Evolutionary conservation across 2,113 vertebrate species (phyloP).

Genomic region (Asarcornis scutulata): DNA sequence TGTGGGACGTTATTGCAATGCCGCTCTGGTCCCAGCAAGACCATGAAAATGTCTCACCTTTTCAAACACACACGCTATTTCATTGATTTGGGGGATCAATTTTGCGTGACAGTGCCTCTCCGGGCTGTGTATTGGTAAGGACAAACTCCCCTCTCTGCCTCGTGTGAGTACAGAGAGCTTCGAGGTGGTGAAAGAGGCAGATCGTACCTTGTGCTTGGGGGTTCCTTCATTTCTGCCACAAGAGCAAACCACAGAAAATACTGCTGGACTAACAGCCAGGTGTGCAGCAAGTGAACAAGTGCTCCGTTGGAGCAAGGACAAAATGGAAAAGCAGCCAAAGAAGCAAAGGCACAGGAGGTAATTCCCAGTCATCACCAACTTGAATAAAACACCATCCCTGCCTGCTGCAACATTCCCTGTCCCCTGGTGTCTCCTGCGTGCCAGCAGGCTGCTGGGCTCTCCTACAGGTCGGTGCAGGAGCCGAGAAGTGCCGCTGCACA

Average conservation of each 20-base stretch:
- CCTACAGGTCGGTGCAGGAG: neutral
- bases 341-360: neutral
- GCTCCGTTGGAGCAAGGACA: too few relatives aligned
- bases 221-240: fast-evolving
- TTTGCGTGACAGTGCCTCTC: neutral
- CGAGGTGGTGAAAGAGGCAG: neutral
- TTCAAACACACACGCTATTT: fast-evolving
- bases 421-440: neutral
- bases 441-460: neutral
- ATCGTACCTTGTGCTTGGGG: fast-evolving
- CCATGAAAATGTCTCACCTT: neutral
- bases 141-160: fast-evolving
- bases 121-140: neutral
- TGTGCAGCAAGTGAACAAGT: neutral
- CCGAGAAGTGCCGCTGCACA: neutral
- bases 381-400: too few relatives aligned
- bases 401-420: neutral
- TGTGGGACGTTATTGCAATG: fast-evolving
- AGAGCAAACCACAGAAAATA: neutral
- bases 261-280: fast-evolving
- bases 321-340: neutral
- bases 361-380: neutral
- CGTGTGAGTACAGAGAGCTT: fast-evolving
- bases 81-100: neutral
- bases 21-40: neutral